Evolutionary conservation across 2,888 invertebrate genomes (phyloP).

Genomic region (Saturnia japonica): DNA sequence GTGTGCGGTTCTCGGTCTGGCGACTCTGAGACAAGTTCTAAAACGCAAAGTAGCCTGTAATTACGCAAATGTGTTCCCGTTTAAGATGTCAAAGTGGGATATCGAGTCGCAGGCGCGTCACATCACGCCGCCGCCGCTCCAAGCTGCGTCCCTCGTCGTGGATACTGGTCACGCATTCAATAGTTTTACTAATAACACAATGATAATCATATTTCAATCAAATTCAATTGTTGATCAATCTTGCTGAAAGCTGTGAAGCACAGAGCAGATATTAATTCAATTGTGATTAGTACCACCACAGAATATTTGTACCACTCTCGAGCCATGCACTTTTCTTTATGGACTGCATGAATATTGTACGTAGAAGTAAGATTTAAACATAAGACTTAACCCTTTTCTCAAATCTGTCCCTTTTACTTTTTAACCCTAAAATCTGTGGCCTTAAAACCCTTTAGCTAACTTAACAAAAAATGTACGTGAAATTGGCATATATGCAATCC

Average conservation of each 20-base stretch:
- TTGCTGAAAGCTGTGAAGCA: neutral
- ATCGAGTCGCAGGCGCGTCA: neutral
- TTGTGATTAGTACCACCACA: too few relatives aligned
- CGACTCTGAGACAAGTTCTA: constrained; percentile 3
- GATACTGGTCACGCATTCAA: constrained; percentile 2
- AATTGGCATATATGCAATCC: too few relatives aligned
- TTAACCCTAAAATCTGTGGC: too few relatives aligned
- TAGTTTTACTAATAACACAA: neutral
- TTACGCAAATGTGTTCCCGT: constrained; percentile 1
- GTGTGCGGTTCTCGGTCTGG: neutral
- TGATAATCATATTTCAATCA: neutral
- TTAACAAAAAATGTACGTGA: too few relatives aligned
- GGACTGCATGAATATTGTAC: too few relatives aligned
- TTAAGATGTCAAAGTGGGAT: neutral
- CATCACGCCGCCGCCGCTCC: neutral
- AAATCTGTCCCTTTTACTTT: too few relatives aligned
- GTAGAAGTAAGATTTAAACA: too few relatives aligned
- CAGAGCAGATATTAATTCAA: neutral
- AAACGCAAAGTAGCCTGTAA: constrained; percentile 7
- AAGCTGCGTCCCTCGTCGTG: neutral
- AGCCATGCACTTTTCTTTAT: too few relatives aligned
- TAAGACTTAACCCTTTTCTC: too few relatives aligned
- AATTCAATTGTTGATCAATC: neutral
- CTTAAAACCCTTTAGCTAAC: too few relatives aligned
- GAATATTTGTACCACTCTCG: too few relatives aligned